These are phyloP conservation scores for Dicerorhinus sumatrensis DNA, from an alignment of 2,113 vertebrate species.

Conservation along the genomic window DNA sequence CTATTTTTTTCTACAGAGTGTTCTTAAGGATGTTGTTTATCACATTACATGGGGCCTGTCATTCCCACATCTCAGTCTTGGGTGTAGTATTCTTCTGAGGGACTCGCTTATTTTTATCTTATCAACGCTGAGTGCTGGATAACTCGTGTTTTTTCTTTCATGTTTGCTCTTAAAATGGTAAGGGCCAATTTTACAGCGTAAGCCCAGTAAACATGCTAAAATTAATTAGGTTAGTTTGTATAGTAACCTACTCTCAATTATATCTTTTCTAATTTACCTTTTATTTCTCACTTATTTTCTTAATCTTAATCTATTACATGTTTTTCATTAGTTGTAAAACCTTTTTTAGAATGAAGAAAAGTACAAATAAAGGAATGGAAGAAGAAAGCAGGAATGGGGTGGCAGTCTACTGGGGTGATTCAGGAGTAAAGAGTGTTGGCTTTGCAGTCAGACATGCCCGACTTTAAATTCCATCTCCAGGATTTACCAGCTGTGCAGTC, in stretches of 20 bases:
- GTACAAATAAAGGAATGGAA: neutral
- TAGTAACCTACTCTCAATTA: neutral
- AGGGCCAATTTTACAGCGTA: neutral
- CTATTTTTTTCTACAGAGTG: neutral
- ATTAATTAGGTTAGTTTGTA: neutral
- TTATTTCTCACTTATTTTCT: neutral
- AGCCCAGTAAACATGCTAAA: neutral
- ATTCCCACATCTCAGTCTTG: neutral
- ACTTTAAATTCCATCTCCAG: neutral
- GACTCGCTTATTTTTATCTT: constrained; percentile 12
- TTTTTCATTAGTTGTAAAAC: neutral
- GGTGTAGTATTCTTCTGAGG: neutral
- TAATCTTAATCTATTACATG: neutral
- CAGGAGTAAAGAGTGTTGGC: neutral
- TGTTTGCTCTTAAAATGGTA: neutral
- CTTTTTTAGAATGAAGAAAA: neutral
- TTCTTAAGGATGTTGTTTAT: neutral
- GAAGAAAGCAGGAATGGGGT: neutral
- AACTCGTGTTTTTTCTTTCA: neutral
- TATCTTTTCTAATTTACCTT: neutral
- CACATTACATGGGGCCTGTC: neutral
- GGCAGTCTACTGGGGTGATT: neutral
- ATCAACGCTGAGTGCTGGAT: neutral
- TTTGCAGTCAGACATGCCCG: neutral
- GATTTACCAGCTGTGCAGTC: neutral